Percentiles rank a stretch among this genome's conserved stretches.
Conservation (phyloP, 2,888 invertebrate species). For the Rhorus exstirpatorius region DNA sequence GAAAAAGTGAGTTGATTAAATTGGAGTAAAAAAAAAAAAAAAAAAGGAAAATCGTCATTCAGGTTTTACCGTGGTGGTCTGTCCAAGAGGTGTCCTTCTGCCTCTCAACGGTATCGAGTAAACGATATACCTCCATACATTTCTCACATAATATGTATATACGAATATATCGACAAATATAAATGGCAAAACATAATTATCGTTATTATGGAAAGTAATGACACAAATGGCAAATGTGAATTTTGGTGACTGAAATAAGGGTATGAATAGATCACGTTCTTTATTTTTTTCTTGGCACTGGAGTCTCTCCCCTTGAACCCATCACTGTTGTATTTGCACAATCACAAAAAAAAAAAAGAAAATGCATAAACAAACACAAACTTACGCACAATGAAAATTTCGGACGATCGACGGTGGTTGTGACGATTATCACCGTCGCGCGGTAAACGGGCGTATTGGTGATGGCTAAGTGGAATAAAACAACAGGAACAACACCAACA, state of each 20-base stretch:
- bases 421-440: slow-evolving; percentile 27
- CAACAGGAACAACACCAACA: not conserved
- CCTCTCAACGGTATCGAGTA: slow-evolving; percentile 65
- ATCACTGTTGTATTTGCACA: slow-evolving; percentile 54
- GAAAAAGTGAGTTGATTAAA: not conserved
- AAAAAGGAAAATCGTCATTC: slow-evolving; percentile 12
- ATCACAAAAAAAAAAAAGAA: slow-evolving; percentile 15
- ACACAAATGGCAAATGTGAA: slow-evolving; percentile 70
- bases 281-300: slow-evolving; percentile 62
- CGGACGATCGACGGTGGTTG: slow-evolving; percentile 15
- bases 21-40: not conserved
- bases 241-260: slow-evolving; percentile 77
- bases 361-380: slow-evolving; percentile 38
- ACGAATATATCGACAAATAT: slow-evolving; percentile 30
- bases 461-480: slow-evolving; percentile 79
- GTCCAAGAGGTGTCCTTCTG: slow-evolving; percentile 81
- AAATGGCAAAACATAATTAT: slow-evolving; percentile 14
- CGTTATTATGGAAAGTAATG: slow-evolving; percentile 57
- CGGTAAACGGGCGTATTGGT: slow-evolving; percentile 75
- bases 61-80: slow-evolving; percentile 62
- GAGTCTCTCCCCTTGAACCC: slow-evolving; percentile 81
- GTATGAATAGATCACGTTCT: slow-evolving; percentile 56
- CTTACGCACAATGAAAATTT: slow-evolving; percentile 25
- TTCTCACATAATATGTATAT: slow-evolving; percentile 58
- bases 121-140: slow-evolving; percentile 60